Percentiles rank a stretch among this genome's conserved stretches.
Evolutionary conservation across 2,888 invertebrate species (phyloP).

Genomic region (Drosophila atripex): DNA sequence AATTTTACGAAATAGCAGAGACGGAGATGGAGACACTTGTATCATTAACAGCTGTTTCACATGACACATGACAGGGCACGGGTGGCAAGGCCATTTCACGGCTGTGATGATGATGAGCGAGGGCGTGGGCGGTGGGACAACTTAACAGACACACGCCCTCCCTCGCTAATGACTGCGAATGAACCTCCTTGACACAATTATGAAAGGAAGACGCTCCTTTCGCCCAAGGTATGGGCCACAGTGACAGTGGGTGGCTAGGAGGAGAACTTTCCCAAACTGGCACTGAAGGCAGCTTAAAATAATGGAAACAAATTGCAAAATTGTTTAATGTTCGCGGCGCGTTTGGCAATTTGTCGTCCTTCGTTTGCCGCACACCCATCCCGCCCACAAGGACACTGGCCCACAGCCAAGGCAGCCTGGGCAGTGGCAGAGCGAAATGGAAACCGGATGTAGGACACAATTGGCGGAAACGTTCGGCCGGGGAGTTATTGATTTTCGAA

Average conservation of each 20-base stretch:
- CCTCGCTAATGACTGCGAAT: conserved; percentile 76
- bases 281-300: conserved; percentile 68
- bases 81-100: conserved; percentile 41
- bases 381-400: conserved; percentile 1
- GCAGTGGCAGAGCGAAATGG: conserved; percentile 4
- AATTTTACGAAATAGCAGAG: conserved; percentile 47
- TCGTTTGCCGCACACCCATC: conserved; percentile 44
- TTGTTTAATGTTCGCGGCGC: conserved; percentile 73
- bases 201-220: conserved; percentile 35
- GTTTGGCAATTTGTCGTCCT: conserved; percentile 75
- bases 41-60: conserved; percentile 76
- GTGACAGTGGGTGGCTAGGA: background rate
- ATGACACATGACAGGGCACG: conserved; percentile 56
- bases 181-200: conserved; percentile 81
- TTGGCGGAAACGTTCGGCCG: conserved; percentile 45
- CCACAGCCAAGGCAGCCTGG: too few relatives aligned
- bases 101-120: conserved; percentile 31
- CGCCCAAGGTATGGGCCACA: conserved; percentile 5
- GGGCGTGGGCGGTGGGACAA: conserved; percentile 12
- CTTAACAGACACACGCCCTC: conserved; percentile 45
- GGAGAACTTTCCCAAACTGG: conserved; percentile 7
- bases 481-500: conserved; percentile 75
- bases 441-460: conserved; percentile 48
- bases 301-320: conserved; percentile 77
- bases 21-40: conserved; percentile 41